Evolutionary conservation across 2,888 invertebrate genomes (phyloP), one percentile per base, ranked within the genome.

Genomic region (Apomyelois bistriatella): DNA sequence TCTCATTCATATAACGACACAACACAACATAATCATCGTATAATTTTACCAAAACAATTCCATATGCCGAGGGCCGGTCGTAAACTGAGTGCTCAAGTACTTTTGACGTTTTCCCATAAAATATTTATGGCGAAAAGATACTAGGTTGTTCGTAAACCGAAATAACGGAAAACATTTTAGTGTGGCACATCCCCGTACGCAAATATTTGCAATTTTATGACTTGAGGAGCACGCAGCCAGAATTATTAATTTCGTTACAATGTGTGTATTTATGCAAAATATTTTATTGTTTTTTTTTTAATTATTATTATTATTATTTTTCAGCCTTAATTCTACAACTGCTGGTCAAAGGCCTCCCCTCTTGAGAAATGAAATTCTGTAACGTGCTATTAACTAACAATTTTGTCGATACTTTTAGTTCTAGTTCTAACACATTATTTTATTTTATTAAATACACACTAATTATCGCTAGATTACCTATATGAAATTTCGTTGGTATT

Each of bases 101-200:
- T 66, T 66, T 68, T 68, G 68, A 65, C 69, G 68, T 68, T 65
- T 65, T 54, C 59, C 66, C 60, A 66, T 73, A 72, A 72, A 73
- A 70, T 67, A 72, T 73, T 73, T 72, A 73, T 65, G 51, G 62
- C 61, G 41, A 59, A 61, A 62, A 66, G 64, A 70, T 66, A 65
- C 63, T 62, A 63, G 55, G 56, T 61, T 65, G 68, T 60, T 59
- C 62, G 62, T 66, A 68, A 66, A 66, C 54, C 61, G 66, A 60
- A 58, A 63, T 60, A 65, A 65, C 63, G 60, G 53, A 58, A 64
- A 66, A 64, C 65, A 68, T 68, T 69, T 68, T 66, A 68, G 64
- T 65, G 65, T 62, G 57, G 55, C 63, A 56, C 61, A 61, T 65
- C 64, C 65, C 66, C 32, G 58, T 62, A 67, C 65, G 66, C 65